Evolutionary conservation across 2,797 vertebrate genomes (phyloP).

Genomic region (Pseudomugil tenellus): DNA sequence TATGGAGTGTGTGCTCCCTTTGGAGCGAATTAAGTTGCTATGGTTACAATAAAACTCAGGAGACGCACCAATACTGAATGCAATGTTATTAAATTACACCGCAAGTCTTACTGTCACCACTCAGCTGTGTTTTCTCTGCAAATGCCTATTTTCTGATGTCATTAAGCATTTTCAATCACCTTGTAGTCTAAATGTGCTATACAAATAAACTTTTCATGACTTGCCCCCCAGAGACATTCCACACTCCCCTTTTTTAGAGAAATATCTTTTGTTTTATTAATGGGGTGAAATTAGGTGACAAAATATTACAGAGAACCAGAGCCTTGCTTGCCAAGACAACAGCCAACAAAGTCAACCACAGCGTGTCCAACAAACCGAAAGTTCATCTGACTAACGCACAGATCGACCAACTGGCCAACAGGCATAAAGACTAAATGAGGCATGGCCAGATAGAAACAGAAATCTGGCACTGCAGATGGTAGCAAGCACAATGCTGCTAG

Average conservation of each 20-base stretch:
- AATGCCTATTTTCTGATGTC: too few species aligned
- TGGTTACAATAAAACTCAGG: slow-evolving; percentile 29
- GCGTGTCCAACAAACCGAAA: slow-evolving; percentile 14
- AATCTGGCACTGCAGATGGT: slow-evolving; percentile 39
- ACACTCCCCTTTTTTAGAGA: not conserved
- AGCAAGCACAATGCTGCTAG: slow-evolving; percentile 39
- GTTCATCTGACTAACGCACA: slow-evolving; percentile 23
- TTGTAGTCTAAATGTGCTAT: too few species aligned
- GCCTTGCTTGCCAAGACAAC: slow-evolving; percentile 1
- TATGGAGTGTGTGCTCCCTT: slow-evolving; percentile 10
- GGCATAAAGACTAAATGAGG: slow-evolving; percentile 32
- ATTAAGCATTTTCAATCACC: too few species aligned
- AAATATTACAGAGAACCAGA: slow-evolving; percentile 25
- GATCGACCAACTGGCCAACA: slow-evolving; percentile 26
- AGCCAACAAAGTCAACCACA: slow-evolving; percentile 18
- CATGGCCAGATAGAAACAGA: slow-evolving; percentile 29
- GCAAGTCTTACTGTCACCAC: slow-evolving; percentile 21
- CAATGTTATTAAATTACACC: slow-evolving; percentile 55
- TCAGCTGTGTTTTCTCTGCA: not conserved
- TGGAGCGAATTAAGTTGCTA: slow-evolving; percentile 20
- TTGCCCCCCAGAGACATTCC: not conserved
- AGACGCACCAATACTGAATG: slow-evolving; percentile 27
- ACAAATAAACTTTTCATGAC: too few species aligned
- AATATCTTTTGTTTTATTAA: slow-evolving; percentile 11
- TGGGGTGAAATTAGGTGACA: slow-evolving; percentile 17